Evolutionary conservation across 2,888 invertebrate species (phyloP).

Genomic region (Chelonus formosanus): DNA sequence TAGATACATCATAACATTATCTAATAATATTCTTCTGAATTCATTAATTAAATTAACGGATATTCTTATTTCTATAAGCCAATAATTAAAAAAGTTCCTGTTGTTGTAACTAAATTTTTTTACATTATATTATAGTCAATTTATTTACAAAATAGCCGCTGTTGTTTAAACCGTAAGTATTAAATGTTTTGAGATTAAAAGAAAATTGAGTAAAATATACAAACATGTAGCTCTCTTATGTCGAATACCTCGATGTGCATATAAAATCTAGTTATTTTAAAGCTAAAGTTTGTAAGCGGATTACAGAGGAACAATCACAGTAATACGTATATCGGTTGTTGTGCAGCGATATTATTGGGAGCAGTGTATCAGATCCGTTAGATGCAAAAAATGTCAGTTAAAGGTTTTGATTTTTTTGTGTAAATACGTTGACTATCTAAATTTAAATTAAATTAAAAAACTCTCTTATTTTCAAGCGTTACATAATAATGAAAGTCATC

Average conservation of each 20-base stretch:
- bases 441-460: neutral
- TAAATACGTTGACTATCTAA: neutral
- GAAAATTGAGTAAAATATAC: neutral
- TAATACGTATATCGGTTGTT: slow-evolving; percentile 31
- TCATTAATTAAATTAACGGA: no score
- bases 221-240: slow-evolving; percentile 3
- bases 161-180: no score
- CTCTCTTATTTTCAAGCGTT: no score
- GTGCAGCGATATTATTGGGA: slow-evolving; percentile 21
- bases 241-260: neutral
- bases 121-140: no score
- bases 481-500: no score
- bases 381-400: slow-evolving; percentile 13
- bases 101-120: no score
- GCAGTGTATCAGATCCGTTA: slow-evolving; percentile 4
- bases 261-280: slow-evolving; percentile 14
- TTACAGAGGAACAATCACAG: slow-evolving; percentile 29
- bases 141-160: no score
- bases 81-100: no score
- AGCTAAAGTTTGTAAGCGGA: slow-evolving; percentile 33
- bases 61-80: no score
- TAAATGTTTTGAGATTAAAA: no score
- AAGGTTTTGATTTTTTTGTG: neutral
- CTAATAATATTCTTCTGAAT: no score
- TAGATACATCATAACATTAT: no score